phyloP scores from a whole-genome alignment of 2,797 vertebrate species.

The Nyctalus aviator region DNA sequence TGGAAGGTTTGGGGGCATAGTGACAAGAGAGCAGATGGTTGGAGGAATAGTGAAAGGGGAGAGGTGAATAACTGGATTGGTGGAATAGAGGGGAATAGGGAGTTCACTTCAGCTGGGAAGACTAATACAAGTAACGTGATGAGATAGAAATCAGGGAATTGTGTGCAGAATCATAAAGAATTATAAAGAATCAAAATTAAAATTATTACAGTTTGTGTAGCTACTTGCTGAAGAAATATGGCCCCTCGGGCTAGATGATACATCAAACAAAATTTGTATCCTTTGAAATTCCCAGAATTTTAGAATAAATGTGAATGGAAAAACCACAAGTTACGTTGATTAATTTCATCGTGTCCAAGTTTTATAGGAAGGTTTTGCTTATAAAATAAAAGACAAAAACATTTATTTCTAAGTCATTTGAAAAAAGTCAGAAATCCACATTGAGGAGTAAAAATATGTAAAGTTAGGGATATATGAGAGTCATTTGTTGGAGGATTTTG shows the following conservation, averaged over 20 bases:
- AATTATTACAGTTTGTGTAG: conserved; percentile 52
- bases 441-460: background rate
- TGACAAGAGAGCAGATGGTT: background rate
- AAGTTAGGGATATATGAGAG: background rate
- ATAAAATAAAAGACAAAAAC: background rate
- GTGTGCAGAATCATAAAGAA: background rate
- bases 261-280: conserved; percentile 73
- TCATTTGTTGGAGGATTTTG: background rate
- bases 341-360: conserved; percentile 36
- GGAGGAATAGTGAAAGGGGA: background rate
- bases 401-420: conserved; percentile 36
- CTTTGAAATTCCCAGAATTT: conserved; percentile 69
- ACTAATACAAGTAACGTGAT: background rate
- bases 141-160: background rate
- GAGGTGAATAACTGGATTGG: background rate
- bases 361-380: conserved; percentile 45
- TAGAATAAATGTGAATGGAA: conserved; percentile 50
- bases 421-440: background rate
- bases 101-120: background rate
- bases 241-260: conserved; percentile 47
- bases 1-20: background rate
- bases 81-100: background rate
- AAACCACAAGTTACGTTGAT: conserved; percentile 60
- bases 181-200: conserved; percentile 49
- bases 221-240: conserved; percentile 51